A percentile compares a stretch with the other conserved stretches of the same genome.
These are phyloP conservation scores for Andricus grossulariae DNA, from an alignment of 1,140 invertebrate species.

Conservation along the genomic window DNA sequence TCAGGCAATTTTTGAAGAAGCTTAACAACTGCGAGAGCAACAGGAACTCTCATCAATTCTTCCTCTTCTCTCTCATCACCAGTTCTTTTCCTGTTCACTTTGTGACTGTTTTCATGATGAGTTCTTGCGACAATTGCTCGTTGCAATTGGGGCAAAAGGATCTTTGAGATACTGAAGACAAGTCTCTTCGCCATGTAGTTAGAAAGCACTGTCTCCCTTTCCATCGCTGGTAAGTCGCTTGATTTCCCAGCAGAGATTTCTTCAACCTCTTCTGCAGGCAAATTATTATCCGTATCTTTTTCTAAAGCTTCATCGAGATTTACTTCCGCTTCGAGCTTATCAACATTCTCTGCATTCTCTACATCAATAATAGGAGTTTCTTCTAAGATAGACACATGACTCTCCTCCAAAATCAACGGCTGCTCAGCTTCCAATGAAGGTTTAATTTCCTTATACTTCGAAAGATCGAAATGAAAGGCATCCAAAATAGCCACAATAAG, in stretches of 20 bases:
- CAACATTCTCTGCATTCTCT: slow-evolving; percentile 58
- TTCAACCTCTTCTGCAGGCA: slow-evolving; percentile 59
- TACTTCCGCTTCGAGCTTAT: slow-evolving; percentile 49
- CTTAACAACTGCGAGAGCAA: slow-evolving; percentile 94
- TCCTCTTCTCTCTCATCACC: slow-evolving; percentile 86
- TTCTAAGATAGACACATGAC: slow-evolving; percentile 51
- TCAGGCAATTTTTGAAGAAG: slow-evolving; percentile 91
- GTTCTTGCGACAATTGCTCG: slow-evolving; percentile 84
- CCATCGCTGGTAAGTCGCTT: slow-evolving; percentile 71
- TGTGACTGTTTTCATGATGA: slow-evolving; percentile 87
- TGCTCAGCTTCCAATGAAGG: slow-evolving; percentile 56
- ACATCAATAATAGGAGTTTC: slow-evolving; percentile 55
- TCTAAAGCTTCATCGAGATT: slow-evolving; percentile 60
- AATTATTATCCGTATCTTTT: slow-evolving; percentile 62
- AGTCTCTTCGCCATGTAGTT: slow-evolving; percentile 85
- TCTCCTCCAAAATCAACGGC: slow-evolving; percentile 49
- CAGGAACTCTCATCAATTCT: slow-evolving; percentile 92
- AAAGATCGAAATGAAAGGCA: slow-evolving; percentile 94
- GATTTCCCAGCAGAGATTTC: slow-evolving; percentile 43
- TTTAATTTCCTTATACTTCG: slow-evolving; percentile 70
- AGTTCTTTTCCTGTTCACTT: slow-evolving; percentile 83
- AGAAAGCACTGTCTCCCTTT: slow-evolving; percentile 79
- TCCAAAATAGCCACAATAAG: slow-evolving; percentile 90
- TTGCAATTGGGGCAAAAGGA: slow-evolving; percentile 81
- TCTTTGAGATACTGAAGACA: slow-evolving; percentile 76